These are phyloP conservation scores for Pandemis cinnamomeana DNA, from an alignment of 2,888 invertebrate genomes.

Conservation along the genomic window DNA sequence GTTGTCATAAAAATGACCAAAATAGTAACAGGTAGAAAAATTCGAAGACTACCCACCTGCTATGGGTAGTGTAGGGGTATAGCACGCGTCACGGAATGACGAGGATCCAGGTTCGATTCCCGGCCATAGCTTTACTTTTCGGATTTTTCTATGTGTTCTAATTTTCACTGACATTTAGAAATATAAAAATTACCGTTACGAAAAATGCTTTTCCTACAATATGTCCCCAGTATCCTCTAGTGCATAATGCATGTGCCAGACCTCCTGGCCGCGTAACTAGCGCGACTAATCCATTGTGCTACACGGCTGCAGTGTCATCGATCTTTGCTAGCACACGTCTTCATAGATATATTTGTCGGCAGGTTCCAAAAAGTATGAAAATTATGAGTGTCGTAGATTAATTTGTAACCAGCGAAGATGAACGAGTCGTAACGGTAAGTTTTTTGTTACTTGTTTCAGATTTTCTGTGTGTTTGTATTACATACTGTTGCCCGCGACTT, in stretches of 20 bases:
- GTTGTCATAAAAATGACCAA: neutral
- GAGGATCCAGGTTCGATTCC: too few relatives aligned
- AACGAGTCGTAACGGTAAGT: neutral
- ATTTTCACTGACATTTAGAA: too few relatives aligned
- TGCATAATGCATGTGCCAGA: conserved; percentile 43
- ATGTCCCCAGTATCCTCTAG: conserved; percentile 30
- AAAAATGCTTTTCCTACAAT: neutral
- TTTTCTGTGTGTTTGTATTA: neutral
- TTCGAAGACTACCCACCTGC: too few relatives aligned
- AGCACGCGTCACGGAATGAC: too few relatives aligned
- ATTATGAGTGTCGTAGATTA: neutral
- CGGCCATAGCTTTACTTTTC: too few relatives aligned
- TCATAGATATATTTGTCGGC: neutral
- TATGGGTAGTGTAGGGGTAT: too few relatives aligned
- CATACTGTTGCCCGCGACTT: too few relatives aligned
- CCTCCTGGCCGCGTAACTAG: conserved; percentile 36
- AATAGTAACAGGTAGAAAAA: too few relatives aligned
- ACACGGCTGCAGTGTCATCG: conserved; percentile 37
- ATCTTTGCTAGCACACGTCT: conserved; percentile 27
- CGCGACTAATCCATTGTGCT: conserved; percentile 42
- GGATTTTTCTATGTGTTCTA: too few relatives aligned
- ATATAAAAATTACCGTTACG: neutral
- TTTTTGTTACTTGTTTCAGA: neutral
- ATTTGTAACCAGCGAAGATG: conserved; percentile 3
- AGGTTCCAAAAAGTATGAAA: neutral